Base-by-base conservation (phyloP, 2,797 vertebrate genomes). In the Phaenicophaeus curvirostris region DNA sequence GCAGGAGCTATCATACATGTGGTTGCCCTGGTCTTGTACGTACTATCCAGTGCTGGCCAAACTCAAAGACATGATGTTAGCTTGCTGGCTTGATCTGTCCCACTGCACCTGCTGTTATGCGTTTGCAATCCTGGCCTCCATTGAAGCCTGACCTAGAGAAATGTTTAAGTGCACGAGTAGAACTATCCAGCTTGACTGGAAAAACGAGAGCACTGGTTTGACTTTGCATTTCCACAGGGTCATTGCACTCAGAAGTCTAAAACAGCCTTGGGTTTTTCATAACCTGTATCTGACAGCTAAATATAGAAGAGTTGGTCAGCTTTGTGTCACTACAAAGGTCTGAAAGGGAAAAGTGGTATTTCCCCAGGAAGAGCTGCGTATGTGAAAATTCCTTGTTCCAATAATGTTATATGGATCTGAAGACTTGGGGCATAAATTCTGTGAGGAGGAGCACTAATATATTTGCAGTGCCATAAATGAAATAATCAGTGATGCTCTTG, bases 141-240 rank as follows among this genome's bases (percentile, higher is more conserved):
- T 1, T 89, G 91, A 88, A 85, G 87, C 82, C 76, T 95, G 62
- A 95, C 83, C 77, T 91, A 53, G 55, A 58, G 55, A 84, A 86
- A 75, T 78, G 66, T 75, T 88, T 86, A 69, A 91, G 35, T 2
- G 4, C 51, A 73, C 0, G 0, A 72, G 16, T 90, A 81, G 63
- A 95, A 84, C 39, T n/a, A 90, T 87, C 79, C 84, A 68, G 88
- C 80, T 92, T 81, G 90, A 93, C 90, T 90, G 92, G 92, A 94
- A 94, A 96, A 95, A 94, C 25, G 77, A 94, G 83, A 86, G 71
- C 51, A 59, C 31, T 1, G 2, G 5, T 81, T 78, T 90, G 67
- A 86, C 44, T 91, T 77, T 68, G 78, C 25, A 31, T 84, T 94
- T 90, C 89, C 1, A 0, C n/a, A 42, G 83, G 79, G 85, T 92